Percentiles rank a stretch among this genome's conserved stretches.
Evolutionary conservation across 2,113 vertebrate genomes (phyloP).

Genomic region (Eira barbara): DNA sequence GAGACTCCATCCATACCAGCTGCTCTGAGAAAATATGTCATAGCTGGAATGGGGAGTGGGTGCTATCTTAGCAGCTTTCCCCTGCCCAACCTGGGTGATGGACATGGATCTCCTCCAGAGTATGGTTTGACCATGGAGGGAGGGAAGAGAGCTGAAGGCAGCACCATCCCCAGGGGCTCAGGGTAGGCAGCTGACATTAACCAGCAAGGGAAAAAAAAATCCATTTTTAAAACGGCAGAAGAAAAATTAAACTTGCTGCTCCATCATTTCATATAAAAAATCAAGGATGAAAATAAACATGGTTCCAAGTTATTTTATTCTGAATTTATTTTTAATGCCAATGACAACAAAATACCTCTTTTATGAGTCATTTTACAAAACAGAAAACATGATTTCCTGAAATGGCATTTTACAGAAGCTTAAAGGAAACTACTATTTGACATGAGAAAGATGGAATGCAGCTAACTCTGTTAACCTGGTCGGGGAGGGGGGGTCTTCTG

Average conservation of each 20-base stretch:
- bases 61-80: neutral
- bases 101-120: neutral
- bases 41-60: neutral
- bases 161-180: neutral
- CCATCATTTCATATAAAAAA: constrained; percentile 29
- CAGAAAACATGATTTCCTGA: constrained; percentile 65
- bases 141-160: neutral
- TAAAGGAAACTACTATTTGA: constrained; percentile 25
- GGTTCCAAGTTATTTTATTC: constrained; percentile 66
- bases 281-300: constrained; percentile 47
- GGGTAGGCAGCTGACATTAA: neutral
- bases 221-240: neutral
- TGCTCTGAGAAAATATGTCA: neutral
- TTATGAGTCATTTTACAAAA: constrained; percentile 64
- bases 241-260: constrained; percentile 45
- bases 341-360: constrained; percentile 61
- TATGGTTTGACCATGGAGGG: no score
- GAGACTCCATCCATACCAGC: neutral
- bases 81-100: neutral
- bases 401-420: constrained; percentile 54
- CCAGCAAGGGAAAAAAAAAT: neutral
- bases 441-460: neutral
- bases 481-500: neutral
- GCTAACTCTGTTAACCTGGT: neutral
- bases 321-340: constrained; percentile 67